Percentiles rank a stretch among this genome's conserved stretches.
These are phyloP conservation scores for Aplocera efformata DNA, from an alignment of 2,888 invertebrate species.

Conservation along the genomic window DNA sequence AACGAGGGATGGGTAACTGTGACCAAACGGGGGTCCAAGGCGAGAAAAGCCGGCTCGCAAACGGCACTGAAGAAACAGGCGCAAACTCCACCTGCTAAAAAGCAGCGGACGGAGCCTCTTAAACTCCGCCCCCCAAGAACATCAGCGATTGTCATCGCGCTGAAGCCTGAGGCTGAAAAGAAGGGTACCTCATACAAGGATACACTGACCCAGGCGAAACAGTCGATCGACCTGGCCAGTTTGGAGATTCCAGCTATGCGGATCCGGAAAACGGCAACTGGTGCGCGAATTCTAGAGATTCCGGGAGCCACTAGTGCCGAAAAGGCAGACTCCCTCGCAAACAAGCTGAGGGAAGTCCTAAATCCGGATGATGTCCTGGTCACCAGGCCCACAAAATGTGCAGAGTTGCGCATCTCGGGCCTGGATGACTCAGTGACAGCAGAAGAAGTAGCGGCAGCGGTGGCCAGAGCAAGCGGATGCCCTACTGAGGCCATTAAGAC, in stretches of 20 bases:
- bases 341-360: conserved; percentile 7
- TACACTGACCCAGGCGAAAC: conserved; percentile 8
- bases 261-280: conserved; percentile 7
- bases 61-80: not conserved
- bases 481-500: not conserved
- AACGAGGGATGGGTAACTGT: no score
- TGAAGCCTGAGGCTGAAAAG: conserved; percentile 14
- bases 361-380: not conserved
- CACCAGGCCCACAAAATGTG: not conserved
- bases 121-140: conserved; percentile 9
- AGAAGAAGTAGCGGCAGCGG: not conserved
- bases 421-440: conserved; percentile 4
- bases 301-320: conserved; percentile 4
- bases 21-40: no score
- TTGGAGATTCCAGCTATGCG: conserved; percentile 2
- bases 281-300: conserved; percentile 16
- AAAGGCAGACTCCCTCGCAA: conserved; percentile 17
- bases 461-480: not conserved
- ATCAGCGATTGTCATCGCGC: conserved; percentile 16
- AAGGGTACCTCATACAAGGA: conserved; percentile 11
- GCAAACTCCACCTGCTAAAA: no score
- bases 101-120: not conserved
- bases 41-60: not conserved
- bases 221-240: not conserved
- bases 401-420: conserved; percentile 1